Percentiles rank a stretch among this genome's conserved stretches.
Conservation (phyloP, 2,113 vertebrate genomes). For the Ceyx cyanopectus region DNA sequence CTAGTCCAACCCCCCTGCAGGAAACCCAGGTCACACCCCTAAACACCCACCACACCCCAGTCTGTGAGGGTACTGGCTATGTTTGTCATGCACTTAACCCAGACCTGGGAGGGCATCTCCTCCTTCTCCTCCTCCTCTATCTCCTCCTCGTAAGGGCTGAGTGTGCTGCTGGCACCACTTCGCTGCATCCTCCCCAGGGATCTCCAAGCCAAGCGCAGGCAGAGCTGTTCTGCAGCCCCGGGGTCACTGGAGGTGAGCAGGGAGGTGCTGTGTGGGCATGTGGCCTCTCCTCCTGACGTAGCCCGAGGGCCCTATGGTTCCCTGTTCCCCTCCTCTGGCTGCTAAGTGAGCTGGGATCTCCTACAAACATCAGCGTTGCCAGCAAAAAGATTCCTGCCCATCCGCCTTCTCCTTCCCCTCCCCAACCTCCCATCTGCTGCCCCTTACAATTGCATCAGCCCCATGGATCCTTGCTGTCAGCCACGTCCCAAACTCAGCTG, state of each 20-base stretch:
- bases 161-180: neutral
- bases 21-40: neutral
- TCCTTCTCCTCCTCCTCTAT: neutral
- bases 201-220: fast-evolving
- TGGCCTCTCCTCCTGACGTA: neutral
- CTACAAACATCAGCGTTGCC: neutral
- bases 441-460: neutral
- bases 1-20: neutral
- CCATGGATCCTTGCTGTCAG: neutral
- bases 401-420: neutral
- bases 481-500: neutral
- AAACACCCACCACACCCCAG: neutral
- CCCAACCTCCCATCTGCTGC: neutral
- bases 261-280: neutral
- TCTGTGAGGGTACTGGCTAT: neutral
- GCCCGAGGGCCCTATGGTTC: neutral
- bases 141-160: neutral
- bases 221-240: neutral
- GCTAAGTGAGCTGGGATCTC: fast-evolving
- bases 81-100: neutral
- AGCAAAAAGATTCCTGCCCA: neutral
- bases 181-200: neutral
- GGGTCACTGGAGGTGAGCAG: neutral
- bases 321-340: neutral
- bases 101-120: neutral